Percentiles rank a stretch among this genome's conserved stretches.
phyloP scores from a whole-genome alignment of 2,113 vertebrate species.

The Zosterops pallidus region DNA sequence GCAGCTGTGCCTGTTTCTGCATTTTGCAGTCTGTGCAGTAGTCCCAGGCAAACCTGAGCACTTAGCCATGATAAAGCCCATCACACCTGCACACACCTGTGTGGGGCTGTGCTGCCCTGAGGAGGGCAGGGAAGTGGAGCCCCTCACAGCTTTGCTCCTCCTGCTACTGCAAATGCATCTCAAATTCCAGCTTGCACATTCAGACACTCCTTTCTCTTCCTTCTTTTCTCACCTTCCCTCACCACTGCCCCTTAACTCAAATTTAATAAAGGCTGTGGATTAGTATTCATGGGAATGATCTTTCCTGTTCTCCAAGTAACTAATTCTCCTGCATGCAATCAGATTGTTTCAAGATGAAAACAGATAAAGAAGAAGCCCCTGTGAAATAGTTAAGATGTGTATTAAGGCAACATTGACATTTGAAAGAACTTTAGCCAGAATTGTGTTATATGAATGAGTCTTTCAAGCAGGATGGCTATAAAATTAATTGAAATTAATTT shows the following conservation, averaged over 20 bases:
- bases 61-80: fast-evolving
- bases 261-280: background rate
- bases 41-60: background rate
- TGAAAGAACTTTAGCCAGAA: background rate
- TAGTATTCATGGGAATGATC: background rate
- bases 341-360: background rate
- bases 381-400: background rate
- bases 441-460: background rate
- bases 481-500: background rate
- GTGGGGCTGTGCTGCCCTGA: background rate
- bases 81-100: fast-evolving
- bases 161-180: background rate
- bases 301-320: background rate
- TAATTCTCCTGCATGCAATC: background rate
- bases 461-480: background rate
- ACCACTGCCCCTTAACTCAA: background rate
- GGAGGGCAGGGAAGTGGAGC: background rate
- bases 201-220: background rate
- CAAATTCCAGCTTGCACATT: background rate
- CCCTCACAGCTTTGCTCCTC: background rate
- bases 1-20: background rate
- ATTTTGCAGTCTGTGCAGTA: background rate
- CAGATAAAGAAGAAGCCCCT: background rate
- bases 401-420: background rate
- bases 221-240: background rate